phyloP scores from a whole-genome alignment of 2,113 vertebrate genomes.

The Paradoxurus hermaphroditus region DNA sequence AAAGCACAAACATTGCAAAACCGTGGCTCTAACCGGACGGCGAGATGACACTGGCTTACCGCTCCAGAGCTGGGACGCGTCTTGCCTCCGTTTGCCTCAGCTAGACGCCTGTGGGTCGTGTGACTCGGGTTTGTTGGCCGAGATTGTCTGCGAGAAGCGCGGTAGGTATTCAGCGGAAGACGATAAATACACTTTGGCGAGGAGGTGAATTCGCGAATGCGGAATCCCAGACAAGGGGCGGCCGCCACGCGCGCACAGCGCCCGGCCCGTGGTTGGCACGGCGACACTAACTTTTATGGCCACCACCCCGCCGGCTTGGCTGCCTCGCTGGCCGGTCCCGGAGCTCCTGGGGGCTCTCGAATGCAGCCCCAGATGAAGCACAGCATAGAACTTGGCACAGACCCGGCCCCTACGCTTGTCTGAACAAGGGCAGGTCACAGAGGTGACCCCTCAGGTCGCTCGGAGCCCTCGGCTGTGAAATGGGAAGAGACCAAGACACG shows the following conservation, averaged over 20 bases:
- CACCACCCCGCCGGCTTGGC: background rate
- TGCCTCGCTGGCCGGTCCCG: background rate
- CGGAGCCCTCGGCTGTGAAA: background rate
- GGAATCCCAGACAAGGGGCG: background rate
- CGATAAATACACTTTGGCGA: background rate
- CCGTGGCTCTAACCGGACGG: fast-evolving
- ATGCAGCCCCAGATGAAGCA: background rate
- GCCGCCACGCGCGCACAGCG: background rate
- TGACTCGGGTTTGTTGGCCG: fast-evolving
- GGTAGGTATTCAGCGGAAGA: background rate
- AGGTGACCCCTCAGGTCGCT: no score
- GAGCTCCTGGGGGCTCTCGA: background rate
- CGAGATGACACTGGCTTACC: fast-evolving
- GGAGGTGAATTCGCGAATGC: background rate
- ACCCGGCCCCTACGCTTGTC: fast-evolving
- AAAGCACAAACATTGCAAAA: background rate
- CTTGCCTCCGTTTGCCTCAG: fast-evolving
- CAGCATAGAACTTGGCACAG: background rate
- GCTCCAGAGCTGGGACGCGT: fast-evolving
- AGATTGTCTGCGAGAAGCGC: background rate
- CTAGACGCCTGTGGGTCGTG: fast-evolving
- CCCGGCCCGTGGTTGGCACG: fast-evolving
- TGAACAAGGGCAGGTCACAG: background rate
- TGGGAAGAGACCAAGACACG: background rate
- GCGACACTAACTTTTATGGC: fast-evolving